A percentile compares a stretch with the other conserved stretches of the same genome.
phyloP scores from a whole-genome alignment of 2,113 vertebrate species.

The Seriola dumerili region DNA sequence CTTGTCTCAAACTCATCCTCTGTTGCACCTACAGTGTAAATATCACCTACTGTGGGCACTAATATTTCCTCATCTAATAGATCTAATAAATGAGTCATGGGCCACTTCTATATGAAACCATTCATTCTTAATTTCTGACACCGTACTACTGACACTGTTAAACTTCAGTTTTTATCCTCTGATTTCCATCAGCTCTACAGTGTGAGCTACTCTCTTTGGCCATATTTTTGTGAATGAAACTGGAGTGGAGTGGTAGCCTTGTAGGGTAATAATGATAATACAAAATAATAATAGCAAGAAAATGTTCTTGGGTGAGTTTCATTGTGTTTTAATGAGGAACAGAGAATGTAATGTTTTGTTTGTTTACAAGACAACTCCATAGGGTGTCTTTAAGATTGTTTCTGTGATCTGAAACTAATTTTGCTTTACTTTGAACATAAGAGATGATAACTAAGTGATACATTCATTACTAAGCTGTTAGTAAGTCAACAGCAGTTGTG shows the following conservation, averaged over 20 bases:
- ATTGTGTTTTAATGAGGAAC: not conserved
- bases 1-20: too few relatives aligned
- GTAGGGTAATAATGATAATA: not conserved
- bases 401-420: not conserved
- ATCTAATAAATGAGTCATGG: too few relatives aligned
- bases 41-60: too few relatives aligned
- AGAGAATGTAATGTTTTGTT: not conserved
- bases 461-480: not conserved
- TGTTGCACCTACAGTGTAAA: too few relatives aligned
- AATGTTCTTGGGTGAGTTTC: not conserved
- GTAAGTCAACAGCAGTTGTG: not conserved
- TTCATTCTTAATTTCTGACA: not conserved
- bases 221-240: not conserved
- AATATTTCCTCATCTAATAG: too few relatives aligned
- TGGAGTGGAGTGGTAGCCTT: not conserved
- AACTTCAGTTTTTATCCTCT: too few relatives aligned
- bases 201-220: not conserved
- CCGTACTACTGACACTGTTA: not conserved
- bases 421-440: not conserved
- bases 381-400: not conserved
- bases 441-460: not conserved
- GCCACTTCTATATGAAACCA: too few relatives aligned
- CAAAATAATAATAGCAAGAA: not conserved
- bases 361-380: not conserved
- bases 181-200: too few relatives aligned